These are phyloP conservation scores for Sebastes goodei DNA, from an alignment of 2,797 vertebrate genomes.

Conservation along the genomic window DNA sequence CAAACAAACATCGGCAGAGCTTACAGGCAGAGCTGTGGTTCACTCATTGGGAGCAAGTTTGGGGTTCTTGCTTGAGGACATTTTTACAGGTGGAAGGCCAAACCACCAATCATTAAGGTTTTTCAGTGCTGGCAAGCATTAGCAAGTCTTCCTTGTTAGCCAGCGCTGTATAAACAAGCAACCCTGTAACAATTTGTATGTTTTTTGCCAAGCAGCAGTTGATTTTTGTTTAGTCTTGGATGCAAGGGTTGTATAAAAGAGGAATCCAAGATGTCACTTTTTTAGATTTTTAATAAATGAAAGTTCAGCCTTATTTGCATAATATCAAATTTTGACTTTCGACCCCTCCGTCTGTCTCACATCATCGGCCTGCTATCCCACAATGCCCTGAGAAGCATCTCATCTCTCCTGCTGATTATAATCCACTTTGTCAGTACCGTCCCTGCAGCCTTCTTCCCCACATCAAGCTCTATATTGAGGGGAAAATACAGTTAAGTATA, in stretches of 20 bases:
- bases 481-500: not conserved
- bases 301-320: not conserved
- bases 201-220: not conserved
- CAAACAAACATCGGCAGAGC: not conserved
- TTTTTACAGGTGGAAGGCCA: not conserved
- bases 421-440: constrained; percentile 10
- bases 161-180: not conserved
- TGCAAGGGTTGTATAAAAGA: not conserved
- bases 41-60: not conserved
- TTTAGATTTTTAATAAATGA: not conserved
- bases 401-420: not conserved
- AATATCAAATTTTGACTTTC: not conserved
- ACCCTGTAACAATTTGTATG: not conserved
- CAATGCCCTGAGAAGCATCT: not conserved
- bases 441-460: not conserved
- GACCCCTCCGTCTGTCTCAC: not conserved
- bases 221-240: not conserved
- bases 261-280: not conserved
- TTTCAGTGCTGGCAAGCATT: not conserved
- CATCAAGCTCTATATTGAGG: not conserved
- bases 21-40: not conserved
- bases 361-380: not conserved
- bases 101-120: not conserved
- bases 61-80: not conserved
- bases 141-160: not conserved